phyloP scores from a whole-genome alignment of 1,140 invertebrate species.

The Drosophila baimaii region DNA sequence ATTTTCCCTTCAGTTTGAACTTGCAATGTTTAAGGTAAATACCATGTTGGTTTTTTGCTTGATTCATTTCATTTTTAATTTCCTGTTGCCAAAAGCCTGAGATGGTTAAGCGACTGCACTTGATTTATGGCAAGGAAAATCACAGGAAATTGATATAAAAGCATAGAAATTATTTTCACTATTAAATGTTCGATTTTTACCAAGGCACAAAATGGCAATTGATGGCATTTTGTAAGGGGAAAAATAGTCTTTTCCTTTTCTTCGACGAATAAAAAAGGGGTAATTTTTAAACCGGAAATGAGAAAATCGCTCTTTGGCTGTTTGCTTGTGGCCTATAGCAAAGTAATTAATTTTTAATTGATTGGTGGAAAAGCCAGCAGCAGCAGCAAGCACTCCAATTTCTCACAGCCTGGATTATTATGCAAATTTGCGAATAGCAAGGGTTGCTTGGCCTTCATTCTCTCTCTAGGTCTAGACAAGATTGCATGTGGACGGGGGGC shows the following conservation, averaged over 20 bases:
- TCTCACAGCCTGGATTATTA: slow-evolving; percentile 23
- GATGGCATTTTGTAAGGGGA: slow-evolving; percentile 2
- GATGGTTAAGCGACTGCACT: slow-evolving; percentile 10
- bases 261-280: slow-evolving; percentile 10
- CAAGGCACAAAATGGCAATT: neutral
- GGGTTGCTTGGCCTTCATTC: neutral
- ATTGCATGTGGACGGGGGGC: slow-evolving; percentile 22
- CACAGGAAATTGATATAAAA: slow-evolving; percentile 32
- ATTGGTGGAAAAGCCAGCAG: slow-evolving; percentile 38
- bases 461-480: slow-evolving; percentile 39
- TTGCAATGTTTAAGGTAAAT: neutral
- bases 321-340: slow-evolving; percentile 31
- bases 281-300: slow-evolving; percentile 38
- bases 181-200: slow-evolving; percentile 17
- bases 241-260: neutral
- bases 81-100: slow-evolving; percentile 4
- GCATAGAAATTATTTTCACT: slow-evolving; percentile 5
- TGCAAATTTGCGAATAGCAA: slow-evolving; percentile 33
- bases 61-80: slow-evolving; percentile 22
- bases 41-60: neutral
- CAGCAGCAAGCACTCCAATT: slow-evolving; percentile 23
- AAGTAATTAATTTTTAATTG: slow-evolving; percentile 62
- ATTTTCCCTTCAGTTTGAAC: neutral
- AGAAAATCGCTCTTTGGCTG: slow-evolving; percentile 18
- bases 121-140: slow-evolving; percentile 20